Base-by-base conservation (phyloP, 2,888 invertebrate species). In the Megastigmus dorsalis region DNA sequence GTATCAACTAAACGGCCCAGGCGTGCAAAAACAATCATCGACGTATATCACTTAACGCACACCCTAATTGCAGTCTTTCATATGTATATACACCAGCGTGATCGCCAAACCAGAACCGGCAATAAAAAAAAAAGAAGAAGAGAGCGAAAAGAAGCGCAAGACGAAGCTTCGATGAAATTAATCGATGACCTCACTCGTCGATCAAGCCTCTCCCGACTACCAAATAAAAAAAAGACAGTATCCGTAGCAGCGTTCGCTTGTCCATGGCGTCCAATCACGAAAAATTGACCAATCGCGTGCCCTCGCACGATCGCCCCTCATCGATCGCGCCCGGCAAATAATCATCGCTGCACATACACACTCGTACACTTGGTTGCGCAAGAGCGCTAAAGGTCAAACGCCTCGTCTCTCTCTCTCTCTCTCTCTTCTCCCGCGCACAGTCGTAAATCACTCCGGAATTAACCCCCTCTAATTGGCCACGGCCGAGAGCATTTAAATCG, bases 401-500 rank as follows among this genome's bases (percentile, higher is more conserved):
- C 71, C 65, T 66, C 15, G 15, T 38, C 48, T 38, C 18, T 50
- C 50, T 57, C 48, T 60, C 33, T 30, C 26, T 52, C 52, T 28
- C 30, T 36, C 55, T 33, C 55, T n/a, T 3, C 52, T 26, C 52
- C 18, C 70, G n/a, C 30, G 18, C 59, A 41, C n/a, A 77, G 74
- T 75, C 81, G 79, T 85, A 84, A 85, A 85, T 85, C 85, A 85
- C 76, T 80, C 70, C 76, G 76, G 80, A 82, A 82, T 82, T 83
- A 82, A 84, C 82, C 82, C n/a, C 80, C 78, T 78, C 80, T 83
- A 85, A 85, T 85, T 84, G 83, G 76, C 72, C 72, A 55, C 77
- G 55, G 52, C 76, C n/a, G n/a, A n/a, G 77, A 68, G 79, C 79
- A 81, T 81, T 80, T 80, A 79, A 84, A 84, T 84, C 78, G 77